Base-by-base conservation (phyloP, 2,797 vertebrate species). In the Yasuhikotakia modesta region DNA sequence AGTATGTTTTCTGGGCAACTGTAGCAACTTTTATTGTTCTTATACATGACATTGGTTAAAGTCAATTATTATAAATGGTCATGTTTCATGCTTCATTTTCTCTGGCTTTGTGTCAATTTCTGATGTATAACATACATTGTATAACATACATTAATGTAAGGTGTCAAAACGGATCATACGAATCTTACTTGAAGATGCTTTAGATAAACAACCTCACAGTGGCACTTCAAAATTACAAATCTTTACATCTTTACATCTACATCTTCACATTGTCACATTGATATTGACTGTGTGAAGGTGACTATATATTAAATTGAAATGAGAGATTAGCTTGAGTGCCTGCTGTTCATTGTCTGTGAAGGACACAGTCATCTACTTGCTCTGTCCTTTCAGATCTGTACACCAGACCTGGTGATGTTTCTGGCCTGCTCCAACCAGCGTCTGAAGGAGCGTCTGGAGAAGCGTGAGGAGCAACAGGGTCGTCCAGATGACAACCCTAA, bases 401-500 rank as follows among this genome's bases (percentile, higher is more conserved):
- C 94, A 17, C 97, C 98, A 0, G 98, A 99, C 91, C 92, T 99
- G 88, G 97, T 99, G 83, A 94, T 99, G 50, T 99, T 98, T 87
- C 92, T 99, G 88, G 91, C 97, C 64, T 99, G 97, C 77, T 93
- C 95, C 82, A 98, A 94, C 87, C 95, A 97, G 88, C 95, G 90
- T 52, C 92, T 99, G 90, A 98, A 96, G 87, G 97, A 99, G 87
- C 92, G 98, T 22, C 89, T 99, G 78, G 93, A 95, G 89, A 97
- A 95, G 80, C 91, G 97, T 0, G 96, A 96, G 0, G 96, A 97
- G 79, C 97, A 97, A 84, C 97, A 99, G 79, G 98, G 98, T 1
- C 91, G 98, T n/a, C 98, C 98, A 0, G 98, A 99, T 1, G 97
- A 99, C 90, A 99, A 99, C 86, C 92, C 96, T 79, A 98, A 97